Percentiles rank a stretch among this genome's conserved stretches.
These are phyloP conservation scores for Edolisoma coerulescens DNA, from an alignment of 2,113 vertebrate species.

Conservation along the genomic window DNA sequence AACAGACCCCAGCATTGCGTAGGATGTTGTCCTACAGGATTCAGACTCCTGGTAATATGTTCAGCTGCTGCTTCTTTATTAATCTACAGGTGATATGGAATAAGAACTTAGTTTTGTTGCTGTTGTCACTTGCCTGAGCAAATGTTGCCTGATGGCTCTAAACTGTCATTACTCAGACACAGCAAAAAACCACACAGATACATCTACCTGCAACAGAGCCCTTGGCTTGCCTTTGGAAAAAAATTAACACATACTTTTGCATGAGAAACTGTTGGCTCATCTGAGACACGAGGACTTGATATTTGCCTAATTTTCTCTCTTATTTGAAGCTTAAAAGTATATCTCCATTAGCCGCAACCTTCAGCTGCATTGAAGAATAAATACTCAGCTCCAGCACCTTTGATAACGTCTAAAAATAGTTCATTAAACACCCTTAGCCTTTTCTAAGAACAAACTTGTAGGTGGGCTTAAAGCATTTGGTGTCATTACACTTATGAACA, in stretches of 20 bases:
- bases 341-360: background rate
- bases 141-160: background rate
- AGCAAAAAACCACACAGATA: background rate
- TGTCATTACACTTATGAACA: background rate
- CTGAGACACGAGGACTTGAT: accelerated
- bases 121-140: background rate
- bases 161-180: background rate
- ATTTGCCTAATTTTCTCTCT: background rate
- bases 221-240: background rate
- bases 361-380: background rate
- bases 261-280: background rate
- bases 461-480: background rate
- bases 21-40: background rate
- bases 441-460: background rate
- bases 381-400: background rate
- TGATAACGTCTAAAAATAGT: background rate
- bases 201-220: background rate
- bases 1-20: background rate
- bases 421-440: background rate
- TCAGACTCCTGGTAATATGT: background rate
- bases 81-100: background rate
- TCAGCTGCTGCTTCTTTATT: background rate
- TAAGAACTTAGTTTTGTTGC: background rate
- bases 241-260: background rate
- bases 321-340: background rate